Percentiles rank a stretch among this genome's conserved stretches.
Conservation (phyloP, 2,797 vertebrate genomes). For the Eleutherodactylus coqui region DNA sequence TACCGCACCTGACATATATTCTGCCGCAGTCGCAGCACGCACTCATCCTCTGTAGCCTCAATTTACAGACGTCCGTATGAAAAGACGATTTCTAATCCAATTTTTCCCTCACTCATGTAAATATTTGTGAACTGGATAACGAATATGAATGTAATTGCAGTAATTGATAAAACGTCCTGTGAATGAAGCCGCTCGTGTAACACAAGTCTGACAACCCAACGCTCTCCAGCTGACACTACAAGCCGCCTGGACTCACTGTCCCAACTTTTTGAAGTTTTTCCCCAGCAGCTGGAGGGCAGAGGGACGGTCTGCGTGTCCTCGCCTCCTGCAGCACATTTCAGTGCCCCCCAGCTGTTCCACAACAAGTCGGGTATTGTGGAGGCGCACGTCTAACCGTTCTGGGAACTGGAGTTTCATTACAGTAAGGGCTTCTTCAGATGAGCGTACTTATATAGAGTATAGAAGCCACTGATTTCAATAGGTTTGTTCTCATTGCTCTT, state of each 20-base stretch:
- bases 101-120: not conserved
- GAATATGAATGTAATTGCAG: not conserved
- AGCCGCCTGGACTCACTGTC: not conserved
- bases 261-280: not conserved
- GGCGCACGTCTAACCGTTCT: not conserved
- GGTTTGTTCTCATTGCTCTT: too few relatives aligned
- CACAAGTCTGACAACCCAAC: not conserved
- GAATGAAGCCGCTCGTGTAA: not conserved
- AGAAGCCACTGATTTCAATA: too few relatives aligned
- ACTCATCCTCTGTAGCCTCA: not conserved
- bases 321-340: not conserved
- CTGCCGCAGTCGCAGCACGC: not conserved
- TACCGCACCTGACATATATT: constrained; percentile 4
- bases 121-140: not conserved
- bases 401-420: not conserved
- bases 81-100: not conserved
- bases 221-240: not conserved
- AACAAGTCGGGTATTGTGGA: not conserved
- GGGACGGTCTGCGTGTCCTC: not conserved
- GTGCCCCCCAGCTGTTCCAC: not conserved
- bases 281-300: not conserved
- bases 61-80: not conserved
- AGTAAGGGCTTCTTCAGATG: too few relatives aligned
- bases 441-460: too few relatives aligned
- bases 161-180: not conserved